Conservation (phyloP, 2,113 vertebrate genomes). For the Gnathonemus longibarbis region DNA sequence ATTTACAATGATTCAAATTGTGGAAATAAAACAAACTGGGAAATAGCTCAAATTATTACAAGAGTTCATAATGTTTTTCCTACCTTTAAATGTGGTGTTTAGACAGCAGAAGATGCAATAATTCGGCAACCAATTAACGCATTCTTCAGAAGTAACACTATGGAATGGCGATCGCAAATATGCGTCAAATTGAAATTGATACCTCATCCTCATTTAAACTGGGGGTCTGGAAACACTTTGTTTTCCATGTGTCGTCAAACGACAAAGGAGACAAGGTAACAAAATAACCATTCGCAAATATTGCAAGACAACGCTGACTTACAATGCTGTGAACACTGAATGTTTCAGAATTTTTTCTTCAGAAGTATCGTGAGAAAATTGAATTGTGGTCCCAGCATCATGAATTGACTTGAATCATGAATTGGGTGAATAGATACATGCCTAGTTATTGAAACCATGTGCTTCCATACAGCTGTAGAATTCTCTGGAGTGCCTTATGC, state of each 20-base stretch:
- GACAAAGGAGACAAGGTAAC: neutral
- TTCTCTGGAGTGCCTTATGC: neutral
- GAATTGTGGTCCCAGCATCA: neutral
- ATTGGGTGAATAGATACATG: neutral
- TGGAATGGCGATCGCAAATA: neutral
- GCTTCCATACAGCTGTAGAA: neutral
- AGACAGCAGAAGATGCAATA: neutral
- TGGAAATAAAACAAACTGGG: neutral
- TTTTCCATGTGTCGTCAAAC: neutral
- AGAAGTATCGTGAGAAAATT: neutral
- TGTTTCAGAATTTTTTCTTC: neutral
- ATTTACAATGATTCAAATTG: neutral
- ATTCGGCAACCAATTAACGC: neutral
- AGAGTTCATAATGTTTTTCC: neutral
- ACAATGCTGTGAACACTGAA: neutral
- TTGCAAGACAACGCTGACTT: neutral
- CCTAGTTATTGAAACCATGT: neutral
- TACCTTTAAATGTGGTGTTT: neutral
- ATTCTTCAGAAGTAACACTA: neutral
- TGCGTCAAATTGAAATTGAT: neutral
- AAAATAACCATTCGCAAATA: neutral
- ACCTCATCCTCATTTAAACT: neutral
- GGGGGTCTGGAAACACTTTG: neutral
- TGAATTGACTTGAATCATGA: neutral
- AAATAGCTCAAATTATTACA: neutral